A percentile compares a stretch with the other conserved stretches of the same genome.
Evolutionary conservation across 2,888 invertebrate species (phyloP).

Genomic region (Odontomyia ornata): DNA sequence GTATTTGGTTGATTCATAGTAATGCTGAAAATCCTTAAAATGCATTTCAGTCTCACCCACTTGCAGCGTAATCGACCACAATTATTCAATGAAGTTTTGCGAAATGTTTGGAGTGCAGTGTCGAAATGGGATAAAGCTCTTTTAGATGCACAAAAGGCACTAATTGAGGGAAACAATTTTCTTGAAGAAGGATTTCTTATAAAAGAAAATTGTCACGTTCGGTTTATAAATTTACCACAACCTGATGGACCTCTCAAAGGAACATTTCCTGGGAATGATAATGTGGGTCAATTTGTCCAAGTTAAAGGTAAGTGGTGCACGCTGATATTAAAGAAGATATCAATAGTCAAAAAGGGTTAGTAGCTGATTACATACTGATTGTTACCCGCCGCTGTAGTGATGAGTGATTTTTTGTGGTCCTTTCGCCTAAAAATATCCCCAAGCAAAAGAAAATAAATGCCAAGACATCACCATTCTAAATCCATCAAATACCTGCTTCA

Average conservation of each 20-base stretch:
- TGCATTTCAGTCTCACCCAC: slow-evolving; percentile 47
- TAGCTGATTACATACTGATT: too few species aligned
- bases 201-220: slow-evolving; percentile 74
- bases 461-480: too few species aligned
- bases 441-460: too few species aligned
- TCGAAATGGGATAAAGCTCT: slow-evolving; percentile 72
- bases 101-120: slow-evolving; percentile 70
- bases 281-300: slow-evolving; percentile 77
- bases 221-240: slow-evolving; percentile 73
- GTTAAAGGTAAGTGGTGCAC: slow-evolving; percentile 72
- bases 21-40: neutral
- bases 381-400: too few species aligned
- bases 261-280: slow-evolving; percentile 76
- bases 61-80: slow-evolving; percentile 68
- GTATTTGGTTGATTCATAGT: too few species aligned
- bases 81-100: slow-evolving; percentile 74
- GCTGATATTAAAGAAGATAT: too few species aligned
- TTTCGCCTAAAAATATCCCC: too few species aligned
- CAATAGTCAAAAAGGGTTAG: too few species aligned
- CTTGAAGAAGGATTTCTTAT: slow-evolving; percentile 61
- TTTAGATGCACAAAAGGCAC: slow-evolving; percentile 69
- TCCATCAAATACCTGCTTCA: too few species aligned
- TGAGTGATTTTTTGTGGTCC: too few species aligned
- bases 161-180: slow-evolving; percentile 65
- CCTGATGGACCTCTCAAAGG: slow-evolving; percentile 67